Evolutionary conservation across 2,113 vertebrate genomes (phyloP), one percentile per base, ranked within the genome.

Genomic region (Larimichthys crocea): DNA sequence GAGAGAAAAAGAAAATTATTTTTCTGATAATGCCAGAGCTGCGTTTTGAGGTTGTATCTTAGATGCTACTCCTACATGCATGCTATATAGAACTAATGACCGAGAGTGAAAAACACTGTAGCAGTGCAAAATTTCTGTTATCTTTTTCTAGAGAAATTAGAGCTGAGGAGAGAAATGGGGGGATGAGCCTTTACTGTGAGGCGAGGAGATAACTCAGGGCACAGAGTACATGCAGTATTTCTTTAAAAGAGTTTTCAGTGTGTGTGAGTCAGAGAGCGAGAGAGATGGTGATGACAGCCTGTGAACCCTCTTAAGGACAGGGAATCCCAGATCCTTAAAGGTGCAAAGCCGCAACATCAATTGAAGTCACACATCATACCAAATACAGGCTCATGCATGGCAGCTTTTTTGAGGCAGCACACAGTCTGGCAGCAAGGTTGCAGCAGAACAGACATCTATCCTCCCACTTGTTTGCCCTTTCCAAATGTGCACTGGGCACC

Each of bases 191-290:
- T 56, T 35, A 79, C 20, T 29, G 65, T 3, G 19, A 68, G 26
- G 17, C 59, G 16, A 44, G 11, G 22, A 81, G 74, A 85, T 83
- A 73, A 60, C 24, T 60, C 15, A 65, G 65, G 35, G 71, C 26
- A 66, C 40, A 52, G 22, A 67, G 24, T 2, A 19, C 26, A 61
- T 68, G 57, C 52, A 72, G 20, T 42, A 29, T 62, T 44, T 67
- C 22, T 67, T 67, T 14, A 22, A 56, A 53, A 17, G 14, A 63
- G 48, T 55, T 62, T 66, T 61, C 35, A 16, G 10, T 44, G 35
- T 24, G 55, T 24, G 20, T 52, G n/a, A 12, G 53, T 22, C 35
- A 40, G 35, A 35, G 35, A 35, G 35, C 7, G 0, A 40, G 35
- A 40, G 35, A 40, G 8, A 40, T 40, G 5, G 22, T 66, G 61